These are phyloP conservation scores for Calosoma granatense DNA, from an alignment of 1,140 invertebrate species.

Conservation along the genomic window DNA sequence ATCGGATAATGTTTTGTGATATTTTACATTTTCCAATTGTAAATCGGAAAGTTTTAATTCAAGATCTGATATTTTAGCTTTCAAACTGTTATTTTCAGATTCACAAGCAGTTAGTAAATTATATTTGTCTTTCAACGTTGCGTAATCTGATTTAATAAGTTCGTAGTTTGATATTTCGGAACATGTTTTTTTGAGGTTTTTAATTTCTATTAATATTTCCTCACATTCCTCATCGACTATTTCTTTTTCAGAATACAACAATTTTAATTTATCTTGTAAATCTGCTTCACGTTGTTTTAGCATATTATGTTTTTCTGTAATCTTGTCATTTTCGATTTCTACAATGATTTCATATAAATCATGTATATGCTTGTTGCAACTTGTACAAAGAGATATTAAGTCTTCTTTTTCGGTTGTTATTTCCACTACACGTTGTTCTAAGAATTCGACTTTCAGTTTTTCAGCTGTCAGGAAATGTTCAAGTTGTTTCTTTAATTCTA, in stretches of 20 bases:
- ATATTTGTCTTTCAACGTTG: background rate
- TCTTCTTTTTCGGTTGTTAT: slow-evolving; percentile 12
- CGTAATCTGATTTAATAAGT: background rate
- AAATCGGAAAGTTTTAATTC: background rate
- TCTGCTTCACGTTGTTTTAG: slow-evolving; percentile 7
- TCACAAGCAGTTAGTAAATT: background rate
- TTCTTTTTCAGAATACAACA: slow-evolving; percentile 9
- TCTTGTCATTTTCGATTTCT: background rate
- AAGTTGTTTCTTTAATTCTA: slow-evolving; percentile 7
- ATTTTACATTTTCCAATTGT: background rate
- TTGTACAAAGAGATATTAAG: background rate
- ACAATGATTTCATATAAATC: background rate
- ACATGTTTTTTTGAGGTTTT: background rate
- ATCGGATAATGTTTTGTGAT: background rate
- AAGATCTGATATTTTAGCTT: background rate
- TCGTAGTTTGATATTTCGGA: background rate
- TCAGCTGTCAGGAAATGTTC: slow-evolving; percentile 11
- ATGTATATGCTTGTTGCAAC: background rate
- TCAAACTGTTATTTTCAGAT: background rate
- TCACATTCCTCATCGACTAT: slow-evolving; percentile 17
- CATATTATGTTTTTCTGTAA: background rate
- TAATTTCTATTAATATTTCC: slow-evolving; percentile 15
- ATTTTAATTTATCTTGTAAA: slow-evolving; percentile 3
- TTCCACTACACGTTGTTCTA: slow-evolving; percentile 7
- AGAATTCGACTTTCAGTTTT: slow-evolving; percentile 4